phyloP scores from a whole-genome alignment of 1,140 invertebrate species.

The Lordiphosa stackelbergi region DNA sequence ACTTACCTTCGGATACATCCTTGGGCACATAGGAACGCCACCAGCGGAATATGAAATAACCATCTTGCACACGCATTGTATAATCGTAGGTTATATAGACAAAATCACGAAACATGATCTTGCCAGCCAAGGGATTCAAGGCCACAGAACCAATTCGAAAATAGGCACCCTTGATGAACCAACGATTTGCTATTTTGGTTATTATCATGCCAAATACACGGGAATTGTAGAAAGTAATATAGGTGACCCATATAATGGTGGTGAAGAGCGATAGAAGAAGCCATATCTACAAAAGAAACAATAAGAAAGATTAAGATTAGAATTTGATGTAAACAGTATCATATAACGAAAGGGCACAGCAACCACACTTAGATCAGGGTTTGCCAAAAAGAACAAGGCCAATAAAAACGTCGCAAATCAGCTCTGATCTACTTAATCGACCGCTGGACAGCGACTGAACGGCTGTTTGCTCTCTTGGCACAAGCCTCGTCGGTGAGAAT shows the following conservation, averaged over 20 bases:
- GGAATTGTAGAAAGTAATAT: slow-evolving; percentile 97
- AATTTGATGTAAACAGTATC: too few species aligned
- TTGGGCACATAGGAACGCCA: slow-evolving; percentile 96
- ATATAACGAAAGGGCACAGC: too few species aligned
- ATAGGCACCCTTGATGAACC: slow-evolving; percentile 90
- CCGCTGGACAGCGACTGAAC: too few species aligned
- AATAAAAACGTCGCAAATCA: too few species aligned
- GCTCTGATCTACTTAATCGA: too few species aligned
- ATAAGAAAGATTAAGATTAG: not conserved
- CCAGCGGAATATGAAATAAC: slow-evolving; percentile 97
- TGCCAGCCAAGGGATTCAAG: slow-evolving; percentile 95
- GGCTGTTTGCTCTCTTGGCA: too few species aligned
- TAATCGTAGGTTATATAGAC: slow-evolving; percentile 97
- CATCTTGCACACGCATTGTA: slow-evolving; percentile 95
- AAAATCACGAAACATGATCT: slow-evolving; percentile 99
- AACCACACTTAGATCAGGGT: too few species aligned
- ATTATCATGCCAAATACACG: slow-evolving; percentile 92
- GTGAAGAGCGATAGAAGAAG: slow-evolving; percentile 85
- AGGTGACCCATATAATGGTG: slow-evolving; percentile 91
- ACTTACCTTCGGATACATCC: slow-evolving; percentile 93
- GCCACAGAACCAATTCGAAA: slow-evolving; percentile 96
- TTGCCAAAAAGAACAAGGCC: too few species aligned
- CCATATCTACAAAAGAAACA: slow-evolving; percentile 77
- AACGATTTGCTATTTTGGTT: slow-evolving; percentile 92
- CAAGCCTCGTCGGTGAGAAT: too few species aligned